Evolutionary conservation across 2,888 invertebrate species (phyloP).

Genomic region (Ligdia adustata): DNA sequence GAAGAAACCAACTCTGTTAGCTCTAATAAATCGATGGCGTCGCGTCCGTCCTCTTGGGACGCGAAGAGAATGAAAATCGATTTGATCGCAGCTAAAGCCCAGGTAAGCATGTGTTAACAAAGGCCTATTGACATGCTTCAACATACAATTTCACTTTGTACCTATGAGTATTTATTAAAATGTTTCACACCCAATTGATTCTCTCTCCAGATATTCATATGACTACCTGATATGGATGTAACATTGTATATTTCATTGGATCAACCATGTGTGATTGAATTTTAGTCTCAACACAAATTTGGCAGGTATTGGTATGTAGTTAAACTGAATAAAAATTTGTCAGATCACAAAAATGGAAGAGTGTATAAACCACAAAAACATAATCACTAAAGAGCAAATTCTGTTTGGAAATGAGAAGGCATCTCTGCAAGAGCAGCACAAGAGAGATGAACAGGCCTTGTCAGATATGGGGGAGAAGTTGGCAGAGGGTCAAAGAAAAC

Average conservation of each 20-base stretch:
- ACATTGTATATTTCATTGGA: too few species aligned
- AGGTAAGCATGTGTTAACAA: conserved; percentile 52
- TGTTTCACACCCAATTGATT: too few species aligned
- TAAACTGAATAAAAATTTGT: neutral
- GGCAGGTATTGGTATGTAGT: too few species aligned
- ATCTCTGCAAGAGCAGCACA: conserved; percentile 84
- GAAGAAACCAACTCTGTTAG: conserved; percentile 57
- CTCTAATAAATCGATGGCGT: conserved; percentile 44
- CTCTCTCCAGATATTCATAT: too few species aligned
- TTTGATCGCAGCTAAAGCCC: conserved; percentile 85
- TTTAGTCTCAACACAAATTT: too few species aligned
- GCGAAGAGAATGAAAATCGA: conserved; percentile 86
- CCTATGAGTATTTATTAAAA: too few species aligned
- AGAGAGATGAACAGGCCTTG: conserved; percentile 86
- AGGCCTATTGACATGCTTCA: too few species aligned
- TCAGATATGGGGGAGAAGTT: conserved; percentile 87
- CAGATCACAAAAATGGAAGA: conserved; percentile 84
- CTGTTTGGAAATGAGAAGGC: conserved; percentile 88
- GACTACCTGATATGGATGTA: too few species aligned
- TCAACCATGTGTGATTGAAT: too few species aligned
- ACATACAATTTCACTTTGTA: too few species aligned
- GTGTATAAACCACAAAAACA: conserved; percentile 87
- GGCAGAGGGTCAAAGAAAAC: conserved; percentile 85
- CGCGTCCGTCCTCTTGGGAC: conserved; percentile 86
- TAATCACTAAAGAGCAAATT: conserved; percentile 88